phyloP scores from a whole-genome alignment of 2,888 invertebrate species.

The Drosophila ustulata region DNA sequence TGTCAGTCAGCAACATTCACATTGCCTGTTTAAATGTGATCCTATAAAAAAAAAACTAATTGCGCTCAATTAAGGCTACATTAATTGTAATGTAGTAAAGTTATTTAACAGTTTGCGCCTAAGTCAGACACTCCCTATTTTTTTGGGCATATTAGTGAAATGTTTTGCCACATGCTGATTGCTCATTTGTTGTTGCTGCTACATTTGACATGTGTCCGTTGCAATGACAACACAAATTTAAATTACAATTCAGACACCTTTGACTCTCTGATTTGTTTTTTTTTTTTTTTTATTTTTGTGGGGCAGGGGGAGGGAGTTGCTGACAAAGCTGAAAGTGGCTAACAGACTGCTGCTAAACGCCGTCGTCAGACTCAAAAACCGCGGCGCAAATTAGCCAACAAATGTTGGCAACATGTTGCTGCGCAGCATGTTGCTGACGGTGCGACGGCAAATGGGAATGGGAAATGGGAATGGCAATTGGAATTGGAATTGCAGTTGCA shows the following conservation, averaged over 20 bases:
- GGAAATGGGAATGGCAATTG: slow-evolving; percentile 47
- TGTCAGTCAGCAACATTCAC: too few species aligned
- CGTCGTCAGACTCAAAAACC: slow-evolving; percentile 16
- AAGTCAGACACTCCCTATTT: slow-evolving; percentile 6
- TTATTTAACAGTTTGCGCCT: neutral
- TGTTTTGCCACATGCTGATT: slow-evolving; percentile 39
- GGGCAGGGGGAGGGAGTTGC: neutral
- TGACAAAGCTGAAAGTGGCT: slow-evolving; percentile 25
- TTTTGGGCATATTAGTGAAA: slow-evolving; percentile 15
- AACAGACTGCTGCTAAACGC: slow-evolving; percentile 24
- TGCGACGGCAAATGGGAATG: slow-evolving; percentile 24
- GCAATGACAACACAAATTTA: slow-evolving; percentile 59
- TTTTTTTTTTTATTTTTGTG: too few species aligned
- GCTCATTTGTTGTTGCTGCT: slow-evolving; percentile 23
- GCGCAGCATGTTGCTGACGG: slow-evolving; percentile 56
- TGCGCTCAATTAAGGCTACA: neutral
- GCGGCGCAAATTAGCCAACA: slow-evolving; percentile 66
- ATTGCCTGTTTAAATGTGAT: neutral
- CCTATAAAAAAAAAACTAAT: neutral
- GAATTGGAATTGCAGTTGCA: slow-evolving; percentile 22
- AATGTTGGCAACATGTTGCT: slow-evolving; percentile 61
- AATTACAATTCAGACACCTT: slow-evolving; percentile 63
- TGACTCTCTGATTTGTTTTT: slow-evolving; percentile 54
- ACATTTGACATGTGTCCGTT: slow-evolving; percentile 51
- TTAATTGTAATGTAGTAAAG: neutral